A percentile compares a stretch with the other conserved stretches of the same genome.
phyloP scores from a whole-genome alignment of 2,888 invertebrate species.

The Andrena minutula region DNA sequence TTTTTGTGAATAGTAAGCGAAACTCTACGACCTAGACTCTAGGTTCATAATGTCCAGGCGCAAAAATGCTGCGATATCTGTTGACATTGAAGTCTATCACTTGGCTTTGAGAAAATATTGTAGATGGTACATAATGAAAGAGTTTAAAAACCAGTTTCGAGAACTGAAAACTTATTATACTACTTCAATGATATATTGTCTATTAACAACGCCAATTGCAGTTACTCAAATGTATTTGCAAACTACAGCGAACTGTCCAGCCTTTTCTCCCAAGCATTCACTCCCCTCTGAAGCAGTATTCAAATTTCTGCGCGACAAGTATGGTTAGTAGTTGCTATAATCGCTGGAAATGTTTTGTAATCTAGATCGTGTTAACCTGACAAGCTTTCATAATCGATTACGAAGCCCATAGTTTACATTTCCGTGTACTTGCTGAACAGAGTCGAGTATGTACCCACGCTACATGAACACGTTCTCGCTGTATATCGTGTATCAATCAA shows the following conservation, averaged over 20 bases:
- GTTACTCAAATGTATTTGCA: too few species aligned
- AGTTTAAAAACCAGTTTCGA: too few species aligned
- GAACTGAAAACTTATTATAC: too few species aligned
- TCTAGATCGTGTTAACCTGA: conserved; percentile 44
- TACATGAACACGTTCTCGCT: conserved; percentile 14
- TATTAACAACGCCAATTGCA: too few species aligned
- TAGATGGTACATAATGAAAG: too few species aligned
- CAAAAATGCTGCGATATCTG: too few species aligned
- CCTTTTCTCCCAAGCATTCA: conserved; percentile 13
- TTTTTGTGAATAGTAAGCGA: too few species aligned
- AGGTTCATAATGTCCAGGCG: too few species aligned
- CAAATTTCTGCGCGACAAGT: neutral
- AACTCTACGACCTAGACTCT: too few species aligned
- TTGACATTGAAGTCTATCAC: too few species aligned
- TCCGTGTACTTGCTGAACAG: conserved; percentile 8
- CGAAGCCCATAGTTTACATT: conserved; percentile 34
- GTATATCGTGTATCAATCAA: conserved; percentile 30
- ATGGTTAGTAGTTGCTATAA: conserved; percentile 12
- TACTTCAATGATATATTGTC: too few species aligned
- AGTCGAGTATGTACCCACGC: conserved; percentile 15
- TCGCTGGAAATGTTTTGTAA: conserved; percentile 37
- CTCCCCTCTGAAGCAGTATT: neutral
- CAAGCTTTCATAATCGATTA: conserved; percentile 56
- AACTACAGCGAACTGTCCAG: neutral
- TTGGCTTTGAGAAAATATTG: too few species aligned